Evolutionary conservation across 2,113 vertebrate species (phyloP).

Genomic region (Neopipo cinnamomea): DNA sequence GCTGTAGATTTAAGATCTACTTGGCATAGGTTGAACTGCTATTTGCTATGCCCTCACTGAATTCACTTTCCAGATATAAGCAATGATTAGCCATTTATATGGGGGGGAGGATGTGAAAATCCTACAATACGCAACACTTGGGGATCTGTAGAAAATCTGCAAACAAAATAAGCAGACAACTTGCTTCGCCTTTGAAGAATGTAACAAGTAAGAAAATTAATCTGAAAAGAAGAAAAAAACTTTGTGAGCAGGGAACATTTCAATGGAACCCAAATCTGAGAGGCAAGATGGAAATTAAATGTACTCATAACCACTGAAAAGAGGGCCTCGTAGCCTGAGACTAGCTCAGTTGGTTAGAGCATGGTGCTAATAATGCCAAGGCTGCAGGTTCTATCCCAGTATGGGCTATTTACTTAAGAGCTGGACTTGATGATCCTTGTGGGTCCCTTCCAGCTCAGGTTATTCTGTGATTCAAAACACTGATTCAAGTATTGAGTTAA

Average conservation of each 20-base stretch:
- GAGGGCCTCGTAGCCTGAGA: not conserved
- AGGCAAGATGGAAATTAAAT: not conserved
- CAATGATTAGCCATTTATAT: not conserved
- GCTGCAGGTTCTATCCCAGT: no score
- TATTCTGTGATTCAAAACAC: no score
- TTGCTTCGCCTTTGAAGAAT: not conserved
- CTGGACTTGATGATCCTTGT: no score
- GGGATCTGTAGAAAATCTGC: not conserved
- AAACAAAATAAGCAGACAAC: not conserved
- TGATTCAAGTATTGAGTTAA: not conserved
- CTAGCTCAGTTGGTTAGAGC: no score
- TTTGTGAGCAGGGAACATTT: rapidly evolving
- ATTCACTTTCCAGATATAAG: not conserved
- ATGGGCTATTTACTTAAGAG: no score
- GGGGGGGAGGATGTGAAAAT: not conserved
- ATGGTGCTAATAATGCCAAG: no score
- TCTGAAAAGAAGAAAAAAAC: not conserved
- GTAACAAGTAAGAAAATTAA: not conserved
- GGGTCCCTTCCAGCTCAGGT: no score
- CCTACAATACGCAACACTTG: not conserved
- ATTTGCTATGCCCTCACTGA: not conserved
- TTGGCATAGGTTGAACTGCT: not conserved
- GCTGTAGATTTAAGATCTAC: not conserved
- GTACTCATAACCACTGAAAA: not conserved
- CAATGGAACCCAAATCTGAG: not conserved